phyloP scores from a whole-genome alignment of 1,140 invertebrate genomes.

The Arctopsyche grandis region DNA sequence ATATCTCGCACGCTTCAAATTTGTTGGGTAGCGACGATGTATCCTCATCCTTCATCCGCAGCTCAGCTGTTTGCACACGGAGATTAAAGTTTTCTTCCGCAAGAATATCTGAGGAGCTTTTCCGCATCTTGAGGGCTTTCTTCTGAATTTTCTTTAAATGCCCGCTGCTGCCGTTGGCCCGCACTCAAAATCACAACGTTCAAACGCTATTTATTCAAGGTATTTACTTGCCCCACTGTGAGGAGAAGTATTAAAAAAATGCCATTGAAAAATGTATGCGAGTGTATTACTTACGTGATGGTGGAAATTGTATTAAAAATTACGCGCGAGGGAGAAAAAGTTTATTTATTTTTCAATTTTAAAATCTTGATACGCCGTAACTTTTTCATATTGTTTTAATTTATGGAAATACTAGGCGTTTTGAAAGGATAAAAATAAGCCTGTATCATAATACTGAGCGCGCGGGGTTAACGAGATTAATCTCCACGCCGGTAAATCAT shows the following conservation, averaged over 20 bases:
- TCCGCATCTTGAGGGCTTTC: constrained; percentile 1
- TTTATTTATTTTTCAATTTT: no score
- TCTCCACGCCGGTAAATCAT: constrained; percentile 12
- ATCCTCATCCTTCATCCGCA: constrained; percentile 37
- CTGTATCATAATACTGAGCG: neutral
- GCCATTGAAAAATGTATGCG: neutral
- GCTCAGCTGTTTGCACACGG: constrained; percentile 35
- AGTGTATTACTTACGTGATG: no score
- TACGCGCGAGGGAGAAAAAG: no score
- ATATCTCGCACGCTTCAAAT: constrained; percentile 38
- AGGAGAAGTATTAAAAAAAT: neutral
- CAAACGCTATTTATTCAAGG: constrained; percentile 24
- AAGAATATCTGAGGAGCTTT: constrained; percentile 35
- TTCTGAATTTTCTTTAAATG: constrained; percentile 36
- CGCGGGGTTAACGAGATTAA: constrained; percentile 5
- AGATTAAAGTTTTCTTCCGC: constrained; percentile 43
- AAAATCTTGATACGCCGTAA: neutral
- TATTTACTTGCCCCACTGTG: neutral
- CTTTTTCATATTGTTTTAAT: neutral
- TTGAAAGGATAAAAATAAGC: neutral
- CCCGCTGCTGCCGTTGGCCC: neutral
- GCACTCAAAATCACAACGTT: constrained; percentile 13
- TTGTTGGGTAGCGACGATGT: constrained; percentile 4
- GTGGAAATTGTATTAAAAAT: no score
- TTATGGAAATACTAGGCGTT: neutral